Percentiles rank a stretch among this genome's conserved stretches.
Conservation (phyloP, 1,140 invertebrate species). For the Drosophila funebris region DNA sequence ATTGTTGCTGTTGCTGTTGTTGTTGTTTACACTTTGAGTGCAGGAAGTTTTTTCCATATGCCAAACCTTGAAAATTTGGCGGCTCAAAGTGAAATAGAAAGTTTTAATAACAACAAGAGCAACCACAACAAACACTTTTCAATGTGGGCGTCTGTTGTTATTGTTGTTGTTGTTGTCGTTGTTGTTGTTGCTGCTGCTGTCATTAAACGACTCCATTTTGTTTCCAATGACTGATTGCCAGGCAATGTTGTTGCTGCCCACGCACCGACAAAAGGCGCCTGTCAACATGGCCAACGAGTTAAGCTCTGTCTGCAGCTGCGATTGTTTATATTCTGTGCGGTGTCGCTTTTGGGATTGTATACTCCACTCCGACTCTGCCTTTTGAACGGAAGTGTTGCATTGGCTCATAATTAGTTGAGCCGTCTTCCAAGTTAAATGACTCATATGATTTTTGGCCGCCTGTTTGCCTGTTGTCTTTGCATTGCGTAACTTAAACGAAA, state of each 20-base stretch:
- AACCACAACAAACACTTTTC: slow-evolving; percentile 22
- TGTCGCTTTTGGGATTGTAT: slow-evolving; percentile 44
- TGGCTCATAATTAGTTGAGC: slow-evolving; percentile 62
- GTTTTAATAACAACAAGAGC: slow-evolving; percentile 49
- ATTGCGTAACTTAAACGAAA: slow-evolving; percentile 51
- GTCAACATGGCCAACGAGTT: slow-evolving; percentile 43
- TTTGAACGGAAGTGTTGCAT: slow-evolving; percentile 66
- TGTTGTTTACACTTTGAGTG: slow-evolving; percentile 37
- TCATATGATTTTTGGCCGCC: slow-evolving; percentile 59
- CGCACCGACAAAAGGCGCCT: slow-evolving; percentile 28
- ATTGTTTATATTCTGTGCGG: slow-evolving; percentile 46
- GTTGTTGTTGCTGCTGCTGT: slow-evolving; percentile 40
- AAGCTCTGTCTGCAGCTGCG: slow-evolving; percentile 1
- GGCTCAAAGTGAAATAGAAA: slow-evolving; percentile 55
- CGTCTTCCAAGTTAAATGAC: slow-evolving; percentile 58
- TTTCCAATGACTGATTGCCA: slow-evolving; percentile 64
- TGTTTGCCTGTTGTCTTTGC: not conserved
- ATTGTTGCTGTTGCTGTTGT: slow-evolving; percentile 18
- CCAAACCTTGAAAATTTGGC: slow-evolving; percentile 53
- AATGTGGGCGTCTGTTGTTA: slow-evolving; percentile 32
- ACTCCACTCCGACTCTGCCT: not conserved
- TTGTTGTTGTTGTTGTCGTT: slow-evolving; percentile 9
- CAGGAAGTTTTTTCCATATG: slow-evolving; percentile 50
- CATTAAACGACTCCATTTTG: slow-evolving; percentile 76
- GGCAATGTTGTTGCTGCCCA: slow-evolving; percentile 20